A percentile compares a stretch with the other conserved stretches of the same genome.
These are phyloP conservation scores for Parochlus steinenii DNA, from an alignment of 2,888 invertebrate genomes.

Conservation along the genomic window DNA sequence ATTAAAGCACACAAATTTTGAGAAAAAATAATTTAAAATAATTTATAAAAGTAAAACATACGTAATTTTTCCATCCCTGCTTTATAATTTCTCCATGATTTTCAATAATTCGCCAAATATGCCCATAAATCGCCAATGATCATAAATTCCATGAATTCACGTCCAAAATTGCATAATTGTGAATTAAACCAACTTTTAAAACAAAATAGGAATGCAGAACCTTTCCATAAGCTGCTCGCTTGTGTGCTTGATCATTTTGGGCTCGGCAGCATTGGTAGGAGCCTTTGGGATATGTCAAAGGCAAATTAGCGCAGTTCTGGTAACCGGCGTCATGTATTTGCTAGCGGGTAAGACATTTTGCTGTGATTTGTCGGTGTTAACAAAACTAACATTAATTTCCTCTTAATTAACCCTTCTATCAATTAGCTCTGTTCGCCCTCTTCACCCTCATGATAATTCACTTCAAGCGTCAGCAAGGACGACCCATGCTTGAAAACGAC, in stretches of 20 bases:
- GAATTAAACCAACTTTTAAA: too few species aligned
- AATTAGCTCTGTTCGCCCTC: conserved; percentile 71
- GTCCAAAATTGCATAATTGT: too few species aligned
- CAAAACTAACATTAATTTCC: too few species aligned
- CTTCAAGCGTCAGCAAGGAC: conserved; percentile 65
- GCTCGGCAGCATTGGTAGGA: conserved; percentile 75
- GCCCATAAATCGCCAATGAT: too few species aligned
- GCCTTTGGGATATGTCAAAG: conserved; percentile 77
- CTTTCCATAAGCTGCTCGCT: conserved; percentile 86
- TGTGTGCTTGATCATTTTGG: conserved; percentile 76
- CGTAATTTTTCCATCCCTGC: too few species aligned
- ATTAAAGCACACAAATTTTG: too few species aligned
- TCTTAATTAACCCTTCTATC: conserved; percentile 14
- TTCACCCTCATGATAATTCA: conserved; percentile 87
- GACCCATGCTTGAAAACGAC: conserved; percentile 40
- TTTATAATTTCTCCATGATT: too few species aligned
- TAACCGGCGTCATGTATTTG: conserved; percentile 88
- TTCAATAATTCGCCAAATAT: too few species aligned
- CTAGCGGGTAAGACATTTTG: conserved; percentile 54
- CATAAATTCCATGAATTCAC: too few species aligned
- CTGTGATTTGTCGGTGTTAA: not conserved
- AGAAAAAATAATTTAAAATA: too few species aligned
- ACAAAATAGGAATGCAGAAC: conserved; percentile 80
- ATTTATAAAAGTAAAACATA: too few species aligned
- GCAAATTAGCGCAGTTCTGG: conserved; percentile 83